Percentiles rank a stretch among this genome's conserved stretches.
phyloP scores from a whole-genome alignment of 2,113 vertebrate species.

The Crotalus tigris region DNA sequence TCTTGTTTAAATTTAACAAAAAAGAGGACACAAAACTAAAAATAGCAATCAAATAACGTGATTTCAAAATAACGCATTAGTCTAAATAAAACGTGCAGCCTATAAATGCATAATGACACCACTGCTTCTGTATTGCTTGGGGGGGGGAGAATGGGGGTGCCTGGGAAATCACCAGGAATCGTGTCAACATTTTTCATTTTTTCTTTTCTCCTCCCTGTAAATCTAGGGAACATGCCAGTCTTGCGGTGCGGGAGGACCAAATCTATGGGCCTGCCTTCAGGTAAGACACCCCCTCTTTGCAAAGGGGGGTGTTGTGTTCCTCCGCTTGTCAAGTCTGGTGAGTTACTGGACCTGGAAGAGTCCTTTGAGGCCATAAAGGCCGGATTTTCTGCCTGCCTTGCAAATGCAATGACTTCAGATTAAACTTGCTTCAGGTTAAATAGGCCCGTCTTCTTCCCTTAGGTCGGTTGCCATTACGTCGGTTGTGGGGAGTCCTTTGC shows the following conservation, averaged over 20 bases:
- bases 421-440: neutral
- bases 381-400: neutral
- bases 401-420: neutral
- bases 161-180: neutral
- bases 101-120: too few relatives aligned
- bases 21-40: too few relatives aligned
- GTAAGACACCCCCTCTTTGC: constrained; percentile 62
- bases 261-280: constrained; percentile 98
- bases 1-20: neutral
- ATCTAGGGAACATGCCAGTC: constrained; percentile 92
- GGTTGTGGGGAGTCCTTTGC: constrained; percentile 94
- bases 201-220: constrained; percentile 20
- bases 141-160: neutral
- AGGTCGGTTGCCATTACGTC: constrained; percentile 89
- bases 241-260: constrained; percentile 90
- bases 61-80: too few relatives aligned
- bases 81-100: too few relatives aligned
- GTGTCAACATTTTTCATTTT: neutral
- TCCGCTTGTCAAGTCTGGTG: fast-evolving
- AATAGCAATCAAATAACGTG: too few relatives aligned
- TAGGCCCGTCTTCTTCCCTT: neutral
- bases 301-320: neutral
- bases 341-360: neutral
- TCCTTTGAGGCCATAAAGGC: neutral
- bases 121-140: neutral